Evolutionary conservation across 1,140 invertebrate genomes (phyloP).

Genomic region (Gryllus bimaculatus): DNA sequence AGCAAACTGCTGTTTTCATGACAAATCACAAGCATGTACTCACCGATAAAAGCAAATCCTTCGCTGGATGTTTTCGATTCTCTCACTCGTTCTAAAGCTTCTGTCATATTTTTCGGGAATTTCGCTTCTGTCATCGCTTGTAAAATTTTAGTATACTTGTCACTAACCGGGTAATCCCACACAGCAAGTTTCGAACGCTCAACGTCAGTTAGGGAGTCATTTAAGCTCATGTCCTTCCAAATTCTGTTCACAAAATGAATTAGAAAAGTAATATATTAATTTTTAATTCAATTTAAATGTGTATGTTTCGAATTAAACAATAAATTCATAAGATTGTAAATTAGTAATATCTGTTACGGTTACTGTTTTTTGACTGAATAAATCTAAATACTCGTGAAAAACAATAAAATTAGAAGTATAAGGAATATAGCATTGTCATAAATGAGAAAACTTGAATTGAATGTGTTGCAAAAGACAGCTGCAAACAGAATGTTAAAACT

Average conservation of each 20-base stretch:
- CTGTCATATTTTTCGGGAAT: slow-evolving; percentile 64
- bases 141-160: slow-evolving; percentile 98
- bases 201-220: slow-evolving; percentile 79
- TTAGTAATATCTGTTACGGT: background rate
- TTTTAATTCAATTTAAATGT: no score
- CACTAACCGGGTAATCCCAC: slow-evolving; percentile 97
- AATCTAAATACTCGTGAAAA: background rate
- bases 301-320: no score
- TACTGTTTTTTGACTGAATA: no score
- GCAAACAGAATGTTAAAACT: no score
- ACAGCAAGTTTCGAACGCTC: slow-evolving; percentile 89
- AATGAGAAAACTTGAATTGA: no score
- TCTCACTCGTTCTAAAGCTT: slow-evolving; percentile 69
- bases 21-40: background rate
- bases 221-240: slow-evolving; percentile 96
- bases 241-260: slow-evolving; percentile 52
- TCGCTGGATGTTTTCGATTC: slow-evolving; percentile 62
- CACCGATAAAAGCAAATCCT: slow-evolving; percentile 86
- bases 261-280: background rate
- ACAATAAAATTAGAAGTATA: no score
- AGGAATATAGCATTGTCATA: no score
- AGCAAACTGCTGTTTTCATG: no score
- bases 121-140: slow-evolving; percentile 88
- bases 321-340: background rate
- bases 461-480: no score